phyloP scores from a whole-genome alignment of 1,140 invertebrate species.

The Lanistes nyassanus region DNA sequence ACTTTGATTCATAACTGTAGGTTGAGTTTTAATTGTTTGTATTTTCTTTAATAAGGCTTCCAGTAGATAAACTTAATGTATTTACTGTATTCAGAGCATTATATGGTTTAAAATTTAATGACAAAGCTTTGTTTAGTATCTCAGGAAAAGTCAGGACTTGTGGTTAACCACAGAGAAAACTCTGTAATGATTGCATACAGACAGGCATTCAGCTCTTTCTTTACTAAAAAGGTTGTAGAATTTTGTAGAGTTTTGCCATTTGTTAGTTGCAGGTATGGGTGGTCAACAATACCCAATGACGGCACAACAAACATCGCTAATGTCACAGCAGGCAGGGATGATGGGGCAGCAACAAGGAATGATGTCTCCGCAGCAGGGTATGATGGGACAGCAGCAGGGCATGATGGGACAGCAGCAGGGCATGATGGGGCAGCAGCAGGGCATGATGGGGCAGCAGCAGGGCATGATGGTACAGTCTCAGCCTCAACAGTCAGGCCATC shows the following conservation, averaged over 20 bases:
- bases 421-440: constrained; percentile 19
- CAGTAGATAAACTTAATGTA: too few relatives aligned
- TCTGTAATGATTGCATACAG: too few relatives aligned
- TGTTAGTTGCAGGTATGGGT: background rate
- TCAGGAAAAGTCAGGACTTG: too few relatives aligned
- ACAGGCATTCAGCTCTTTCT: too few relatives aligned
- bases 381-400: constrained; percentile 40
- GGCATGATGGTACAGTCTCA: constrained; percentile 24
- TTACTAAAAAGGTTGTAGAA: too few relatives aligned
- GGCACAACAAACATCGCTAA: constrained; percentile 23
- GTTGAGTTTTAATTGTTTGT: too few relatives aligned
- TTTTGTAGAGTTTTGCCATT: background rate
- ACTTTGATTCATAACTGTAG: too few relatives aligned
- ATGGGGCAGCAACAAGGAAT: constrained; percentile 35
- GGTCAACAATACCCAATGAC: constrained; percentile 36
- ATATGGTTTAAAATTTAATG: too few relatives aligned
- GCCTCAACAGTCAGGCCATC: constrained; percentile 22
- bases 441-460: constrained; percentile 32
- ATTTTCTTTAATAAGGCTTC: too few relatives aligned
- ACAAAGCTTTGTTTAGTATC: too few relatives aligned
- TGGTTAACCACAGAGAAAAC: too few relatives aligned
- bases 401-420: constrained; percentile 26
- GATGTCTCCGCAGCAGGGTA: constrained; percentile 18
- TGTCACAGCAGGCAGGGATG: constrained; percentile 19
- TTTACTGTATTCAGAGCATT: too few relatives aligned